Evolutionary conservation across 2,888 invertebrate genomes (phyloP), one percentile per base, ranked within the genome.

Genomic region (Eupithecia subfuscata): DNA sequence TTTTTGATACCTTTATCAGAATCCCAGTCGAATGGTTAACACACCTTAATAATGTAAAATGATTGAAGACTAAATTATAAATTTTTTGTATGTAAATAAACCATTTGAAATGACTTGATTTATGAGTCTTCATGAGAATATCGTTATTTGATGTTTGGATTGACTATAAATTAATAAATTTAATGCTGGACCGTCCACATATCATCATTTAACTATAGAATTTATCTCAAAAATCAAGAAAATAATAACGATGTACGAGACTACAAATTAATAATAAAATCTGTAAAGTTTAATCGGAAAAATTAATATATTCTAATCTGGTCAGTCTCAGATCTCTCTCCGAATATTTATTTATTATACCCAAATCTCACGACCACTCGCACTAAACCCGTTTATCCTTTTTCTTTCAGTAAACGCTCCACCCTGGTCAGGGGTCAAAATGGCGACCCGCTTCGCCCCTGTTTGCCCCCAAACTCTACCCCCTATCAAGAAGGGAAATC

Each of bases 381-480:
- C n/a, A 22, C 22, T 56, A 0, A 52, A 56, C 60, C 25, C 60
- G 60, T 25, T 60, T 25, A 60, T 60, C 12, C 60, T 25, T 60
- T 11, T 56, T 82, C 75, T 90, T 92, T 9, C 95, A 95, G 96
- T 97, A 65, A 97, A 97, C 73, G 98, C 98, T 0, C 96, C 97
- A 71, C 97, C 97, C 0, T 98, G 98, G 98, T 93, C 96, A 9
- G 96, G 96, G 0, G 93, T 96, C 2, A 96, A 96, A 87, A 95
- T 96, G 90, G 97, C 97, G 8, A 96, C 96, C 22, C 96, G 94
- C 75, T 96, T 97, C 82, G 97, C 96, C 9, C 97, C 98, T 0
- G 98, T 98, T 5, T 99, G 98, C 90, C 98, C 98, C 0, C 98
- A 98, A 93, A 95, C 96, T 71, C 92, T 97, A 79, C 98, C 98